phyloP scores from a whole-genome alignment of 2,113 vertebrate species.

The Haemorhous mexicanus region DNA sequence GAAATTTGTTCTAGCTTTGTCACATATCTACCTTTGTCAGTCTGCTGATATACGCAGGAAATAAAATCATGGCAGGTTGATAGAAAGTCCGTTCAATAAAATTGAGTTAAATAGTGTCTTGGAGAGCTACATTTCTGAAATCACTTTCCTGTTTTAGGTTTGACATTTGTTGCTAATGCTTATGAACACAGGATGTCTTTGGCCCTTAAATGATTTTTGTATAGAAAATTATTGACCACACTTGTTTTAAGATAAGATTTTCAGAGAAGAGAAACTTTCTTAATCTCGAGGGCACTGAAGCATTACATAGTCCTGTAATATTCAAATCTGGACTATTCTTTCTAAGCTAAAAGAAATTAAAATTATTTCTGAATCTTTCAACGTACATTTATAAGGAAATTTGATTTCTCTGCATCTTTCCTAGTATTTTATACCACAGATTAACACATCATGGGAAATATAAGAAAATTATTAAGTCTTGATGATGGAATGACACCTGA shows the following conservation, averaged over 20 bases:
- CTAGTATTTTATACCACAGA: background rate
- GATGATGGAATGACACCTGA: background rate
- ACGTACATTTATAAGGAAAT: background rate
- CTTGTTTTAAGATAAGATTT: background rate
- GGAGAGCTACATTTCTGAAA: background rate
- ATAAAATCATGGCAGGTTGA: background rate
- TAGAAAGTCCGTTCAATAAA: background rate
- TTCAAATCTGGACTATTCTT: background rate
- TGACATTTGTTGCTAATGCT: conserved; percentile 10
- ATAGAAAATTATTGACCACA: conserved; percentile 8
- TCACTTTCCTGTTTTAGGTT: conserved; percentile 2
- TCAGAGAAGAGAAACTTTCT: background rate
- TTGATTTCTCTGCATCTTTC: background rate
- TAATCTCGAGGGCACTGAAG: background rate
- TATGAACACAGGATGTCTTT: conserved; percentile 20
- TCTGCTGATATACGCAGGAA: background rate
- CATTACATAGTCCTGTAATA: background rate
- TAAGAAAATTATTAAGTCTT: background rate
- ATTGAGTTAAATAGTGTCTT: background rate
- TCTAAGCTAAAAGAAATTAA: background rate
- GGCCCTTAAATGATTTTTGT: conserved; percentile 15
- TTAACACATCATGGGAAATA: background rate
- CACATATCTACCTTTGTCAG: background rate
- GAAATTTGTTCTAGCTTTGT: background rate
- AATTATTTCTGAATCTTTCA: background rate